These are phyloP conservation scores for Mustelus asterias DNA, from an alignment of 2,113 vertebrate genomes.

Conservation along the genomic window DNA sequence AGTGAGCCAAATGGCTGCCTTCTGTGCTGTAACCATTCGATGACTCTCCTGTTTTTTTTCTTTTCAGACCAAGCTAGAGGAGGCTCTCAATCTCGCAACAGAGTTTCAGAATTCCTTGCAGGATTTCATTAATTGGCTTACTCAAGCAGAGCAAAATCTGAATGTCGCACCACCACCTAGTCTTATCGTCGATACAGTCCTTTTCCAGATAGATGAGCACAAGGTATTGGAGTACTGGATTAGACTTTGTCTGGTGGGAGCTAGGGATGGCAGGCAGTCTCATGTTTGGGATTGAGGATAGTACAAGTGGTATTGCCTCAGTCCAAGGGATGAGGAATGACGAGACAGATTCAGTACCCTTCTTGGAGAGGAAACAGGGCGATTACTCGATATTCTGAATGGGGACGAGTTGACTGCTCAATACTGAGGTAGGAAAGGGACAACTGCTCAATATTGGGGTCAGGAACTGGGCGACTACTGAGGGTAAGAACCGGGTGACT, in stretches of 20 bases:
- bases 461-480: neutral
- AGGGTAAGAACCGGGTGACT: neutral
- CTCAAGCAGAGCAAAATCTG: slow-evolving; percentile 85
- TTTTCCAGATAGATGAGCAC: slow-evolving; percentile 95
- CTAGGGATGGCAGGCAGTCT: neutral
- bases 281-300: neutral
- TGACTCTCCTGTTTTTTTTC: neutral
- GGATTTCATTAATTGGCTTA: slow-evolving; percentile 98
- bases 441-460: neutral
- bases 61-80: slow-evolving; percentile 82
- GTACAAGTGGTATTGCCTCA: neutral
- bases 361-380: neutral
- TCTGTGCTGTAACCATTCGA: neutral
- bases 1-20: too few species aligned
- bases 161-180: slow-evolving; percentile 82
- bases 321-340: neutral
- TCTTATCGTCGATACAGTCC: slow-evolving; percentile 82
- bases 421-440: neutral
- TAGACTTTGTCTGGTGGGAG: neutral
- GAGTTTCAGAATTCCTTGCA: slow-evolving; percentile 94
- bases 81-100: slow-evolving; percentile 79
- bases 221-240: slow-evolving; percentile 63
- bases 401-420: neutral
- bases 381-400: neutral
- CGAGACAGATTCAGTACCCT: neutral